Evolutionary conservation across 2,888 invertebrate species (phyloP).

Genomic region (Aleiodes testaceus): DNA sequence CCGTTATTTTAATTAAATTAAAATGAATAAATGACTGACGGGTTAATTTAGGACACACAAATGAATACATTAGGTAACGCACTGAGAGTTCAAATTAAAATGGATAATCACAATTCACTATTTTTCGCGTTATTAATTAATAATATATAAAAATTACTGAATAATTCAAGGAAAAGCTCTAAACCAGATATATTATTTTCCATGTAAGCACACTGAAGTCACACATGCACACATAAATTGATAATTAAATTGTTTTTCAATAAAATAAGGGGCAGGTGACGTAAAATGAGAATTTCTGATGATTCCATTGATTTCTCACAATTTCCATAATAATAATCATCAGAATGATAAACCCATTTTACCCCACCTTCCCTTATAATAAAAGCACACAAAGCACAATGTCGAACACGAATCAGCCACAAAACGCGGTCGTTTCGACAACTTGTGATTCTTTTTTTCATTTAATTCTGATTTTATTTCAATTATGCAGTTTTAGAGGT

Average conservation of each 20-base stretch:
- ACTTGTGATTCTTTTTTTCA: slow-evolving; percentile 18
- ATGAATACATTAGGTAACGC: slow-evolving; percentile 11
- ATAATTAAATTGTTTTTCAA: slow-evolving; percentile 14
- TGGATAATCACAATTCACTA: background rate
- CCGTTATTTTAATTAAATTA: slow-evolving; percentile 34
- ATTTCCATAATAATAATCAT: no score
- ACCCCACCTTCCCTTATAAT: no score
- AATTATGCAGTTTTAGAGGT: slow-evolving; percentile 17
- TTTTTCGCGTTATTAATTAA: slow-evolving; percentile 7
- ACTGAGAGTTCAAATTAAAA: slow-evolving; percentile 15
- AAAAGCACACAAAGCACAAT: slow-evolving; percentile 18
- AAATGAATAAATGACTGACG: slow-evolving; percentile 27
- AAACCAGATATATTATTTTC: slow-evolving; percentile 1
- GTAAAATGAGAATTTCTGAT: no score
- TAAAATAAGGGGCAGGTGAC: no score
- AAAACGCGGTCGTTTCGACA: slow-evolving; percentile 10
- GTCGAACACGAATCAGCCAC: background rate
- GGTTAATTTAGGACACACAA: slow-evolving; percentile 25
- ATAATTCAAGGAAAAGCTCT: background rate
- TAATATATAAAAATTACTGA: background rate
- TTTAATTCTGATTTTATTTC: slow-evolving; percentile 1
- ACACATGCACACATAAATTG: slow-evolving; percentile 36
- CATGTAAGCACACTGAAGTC: slow-evolving; percentile 37
- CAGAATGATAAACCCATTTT: no score
- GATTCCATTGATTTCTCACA: no score